phyloP scores from a whole-genome alignment of 2,888 invertebrate genomes.

The Dryococelus australis region DNA sequence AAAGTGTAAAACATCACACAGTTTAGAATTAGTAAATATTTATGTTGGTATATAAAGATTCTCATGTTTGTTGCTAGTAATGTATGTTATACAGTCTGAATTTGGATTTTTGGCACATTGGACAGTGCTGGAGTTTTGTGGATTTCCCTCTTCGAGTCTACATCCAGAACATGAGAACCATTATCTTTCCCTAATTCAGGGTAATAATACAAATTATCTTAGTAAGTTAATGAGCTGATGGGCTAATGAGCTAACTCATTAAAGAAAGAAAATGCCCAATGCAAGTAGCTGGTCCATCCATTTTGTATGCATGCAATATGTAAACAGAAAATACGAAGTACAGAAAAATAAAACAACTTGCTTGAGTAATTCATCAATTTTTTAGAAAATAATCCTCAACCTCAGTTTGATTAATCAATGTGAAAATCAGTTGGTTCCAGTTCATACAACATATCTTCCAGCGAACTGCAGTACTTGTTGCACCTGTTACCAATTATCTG shows the following conservation, averaged over 20 bases:
- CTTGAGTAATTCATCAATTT: background rate
- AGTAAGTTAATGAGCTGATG: background rate
- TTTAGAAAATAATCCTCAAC: too few species aligned
- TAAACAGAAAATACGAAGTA: background rate
- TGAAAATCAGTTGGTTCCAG: too few species aligned
- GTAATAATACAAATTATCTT: background rate
- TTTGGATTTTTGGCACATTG: slow-evolving; percentile 11
- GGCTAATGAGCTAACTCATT: background rate
- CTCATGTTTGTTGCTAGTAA: slow-evolving; percentile 16
- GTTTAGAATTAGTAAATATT: background rate
- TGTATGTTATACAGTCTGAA: slow-evolving; percentile 4
- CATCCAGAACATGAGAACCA: background rate
- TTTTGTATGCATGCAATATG: background rate
- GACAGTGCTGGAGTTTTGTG: slow-evolving; percentile 1
- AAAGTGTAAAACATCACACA: too few species aligned
- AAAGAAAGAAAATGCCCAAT: background rate
- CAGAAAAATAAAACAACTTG: background rate
- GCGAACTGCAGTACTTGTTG: too few species aligned
- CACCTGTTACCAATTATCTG: too few species aligned
- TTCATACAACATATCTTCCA: too few species aligned
- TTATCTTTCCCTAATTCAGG: slow-evolving; percentile 9
- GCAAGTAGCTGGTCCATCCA: background rate
- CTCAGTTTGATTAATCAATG: too few species aligned
- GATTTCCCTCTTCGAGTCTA: background rate
- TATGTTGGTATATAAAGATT: background rate